A percentile compares a stretch with the other conserved stretches of the same genome.
Evolutionary conservation across 1,140 invertebrate genomes (phyloP).

Genomic region (Drosophila tsacasi): DNA sequence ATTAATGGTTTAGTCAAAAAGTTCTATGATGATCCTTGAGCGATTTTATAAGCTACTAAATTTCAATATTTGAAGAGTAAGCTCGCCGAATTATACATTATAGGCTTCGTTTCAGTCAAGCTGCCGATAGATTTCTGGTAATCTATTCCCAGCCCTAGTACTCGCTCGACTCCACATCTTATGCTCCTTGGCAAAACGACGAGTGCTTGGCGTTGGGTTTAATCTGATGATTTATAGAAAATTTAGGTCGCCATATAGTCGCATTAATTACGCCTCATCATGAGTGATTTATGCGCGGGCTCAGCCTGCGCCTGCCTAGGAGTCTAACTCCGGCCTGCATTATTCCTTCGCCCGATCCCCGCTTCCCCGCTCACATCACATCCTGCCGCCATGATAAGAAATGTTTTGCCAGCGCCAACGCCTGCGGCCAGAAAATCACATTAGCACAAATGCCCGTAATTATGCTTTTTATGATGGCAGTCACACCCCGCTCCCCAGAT

Average conservation of each 20-base stretch:
- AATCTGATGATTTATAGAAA: constrained; percentile 57
- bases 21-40: neutral
- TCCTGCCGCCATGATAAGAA: constrained; percentile 51
- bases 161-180: constrained; percentile 23
- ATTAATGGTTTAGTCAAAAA: neutral
- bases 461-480: constrained; percentile 56
- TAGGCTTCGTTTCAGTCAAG: constrained; percentile 9
- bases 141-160: constrained; percentile 11
- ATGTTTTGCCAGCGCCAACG: constrained; percentile 40
- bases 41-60: neutral
- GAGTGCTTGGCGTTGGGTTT: constrained; percentile 33
- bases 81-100: neutral
- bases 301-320: constrained; percentile 25
- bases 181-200: constrained; percentile 37
- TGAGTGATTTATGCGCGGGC: constrained; percentile 52
- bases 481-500: constrained; percentile 10
- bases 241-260: constrained; percentile 53
- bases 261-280: constrained; percentile 57
- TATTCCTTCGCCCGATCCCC: constrained; percentile 19
- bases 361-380: constrained; percentile 34
- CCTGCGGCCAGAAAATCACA: constrained; percentile 44
- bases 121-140: constrained; percentile 36
- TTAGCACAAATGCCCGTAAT: constrained; percentile 57
- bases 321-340: constrained; percentile 39
- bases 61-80: neutral